These are phyloP conservation scores for Muscicapa striata DNA, from an alignment of 2,797 vertebrate species.

Conservation along the genomic window DNA sequence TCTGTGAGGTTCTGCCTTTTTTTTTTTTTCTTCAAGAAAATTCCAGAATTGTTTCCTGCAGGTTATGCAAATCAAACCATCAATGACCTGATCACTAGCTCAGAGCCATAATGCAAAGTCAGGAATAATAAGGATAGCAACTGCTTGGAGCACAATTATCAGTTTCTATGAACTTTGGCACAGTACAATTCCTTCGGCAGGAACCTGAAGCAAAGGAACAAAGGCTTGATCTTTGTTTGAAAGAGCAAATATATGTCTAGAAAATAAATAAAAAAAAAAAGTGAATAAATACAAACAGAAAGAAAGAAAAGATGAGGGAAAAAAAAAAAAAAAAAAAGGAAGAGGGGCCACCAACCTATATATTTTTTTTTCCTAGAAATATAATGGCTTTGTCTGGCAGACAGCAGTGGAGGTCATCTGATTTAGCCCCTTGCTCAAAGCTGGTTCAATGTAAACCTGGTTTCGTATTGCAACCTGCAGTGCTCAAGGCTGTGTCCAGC, in stretches of 20 bases:
- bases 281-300: not conserved
- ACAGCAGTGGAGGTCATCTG: not conserved
- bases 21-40: not conserved
- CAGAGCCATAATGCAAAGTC: not conserved
- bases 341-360: rapidly evolving
- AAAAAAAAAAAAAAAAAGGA: not conserved
- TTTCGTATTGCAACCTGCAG: not conserved
- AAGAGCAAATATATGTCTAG: not conserved
- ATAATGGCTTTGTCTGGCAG: not conserved
- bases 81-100: not conserved
- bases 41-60: not conserved
- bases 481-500: not conserved
- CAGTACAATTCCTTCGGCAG: not conserved
- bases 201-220: not conserved
- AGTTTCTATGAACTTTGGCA: not conserved
- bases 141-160: not conserved
- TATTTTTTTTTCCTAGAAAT: not conserved
- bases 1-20: not conserved
- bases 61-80: not conserved
- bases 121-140: not conserved
- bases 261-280: not conserved
- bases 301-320: not conserved
- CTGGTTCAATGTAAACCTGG: not conserved
- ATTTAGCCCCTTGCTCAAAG: not conserved
- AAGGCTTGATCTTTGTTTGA: not conserved